Conservation (phyloP, 2,797 vertebrate genomes). For the Pseudopleuronectes americanus region DNA sequence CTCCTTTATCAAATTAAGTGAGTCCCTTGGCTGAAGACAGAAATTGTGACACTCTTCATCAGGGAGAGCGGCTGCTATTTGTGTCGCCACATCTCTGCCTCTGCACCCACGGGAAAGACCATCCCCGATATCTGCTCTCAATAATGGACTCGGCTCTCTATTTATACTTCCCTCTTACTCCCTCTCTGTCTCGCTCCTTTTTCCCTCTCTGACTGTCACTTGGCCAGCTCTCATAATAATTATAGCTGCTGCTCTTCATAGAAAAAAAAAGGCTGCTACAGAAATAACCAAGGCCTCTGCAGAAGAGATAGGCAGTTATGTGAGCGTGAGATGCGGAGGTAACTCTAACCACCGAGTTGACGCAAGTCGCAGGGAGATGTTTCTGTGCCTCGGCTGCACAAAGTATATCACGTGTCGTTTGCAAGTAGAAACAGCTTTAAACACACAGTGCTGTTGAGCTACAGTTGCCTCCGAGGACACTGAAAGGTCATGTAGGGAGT, state of each 20-base stretch:
- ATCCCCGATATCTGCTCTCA: constrained; percentile 79
- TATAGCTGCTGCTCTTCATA: constrained; percentile 70
- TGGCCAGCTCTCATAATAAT: constrained; percentile 64
- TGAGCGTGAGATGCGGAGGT: constrained; percentile 51
- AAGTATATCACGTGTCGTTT: background rate
- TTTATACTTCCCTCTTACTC: constrained; percentile 66
- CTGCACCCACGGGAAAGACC: constrained; percentile 71
- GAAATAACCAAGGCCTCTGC: constrained; percentile 64
- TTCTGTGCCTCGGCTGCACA: constrained; percentile 13
- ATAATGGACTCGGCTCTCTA: constrained; percentile 81
- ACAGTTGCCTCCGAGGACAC: background rate
- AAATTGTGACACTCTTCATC: constrained; percentile 59
- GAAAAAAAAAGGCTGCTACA: constrained; percentile 57
- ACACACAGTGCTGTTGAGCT: background rate
- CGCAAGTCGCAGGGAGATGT: constrained; percentile 11
- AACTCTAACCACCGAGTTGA: constrained; percentile 40
- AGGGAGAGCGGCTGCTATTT: constrained; percentile 76
- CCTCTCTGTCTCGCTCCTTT: constrained; percentile 41
- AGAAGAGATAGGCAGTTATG: constrained; percentile 52
- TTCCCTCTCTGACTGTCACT: constrained; percentile 61
- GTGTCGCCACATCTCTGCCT: constrained; percentile 71
- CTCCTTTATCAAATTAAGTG: constrained; percentile 51
- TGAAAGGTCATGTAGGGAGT: background rate
- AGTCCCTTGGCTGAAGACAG: constrained; percentile 49
- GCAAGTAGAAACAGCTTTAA: background rate